phyloP scores from a whole-genome alignment of 2,888 invertebrate species.

The Notodonta ziczac region DNA sequence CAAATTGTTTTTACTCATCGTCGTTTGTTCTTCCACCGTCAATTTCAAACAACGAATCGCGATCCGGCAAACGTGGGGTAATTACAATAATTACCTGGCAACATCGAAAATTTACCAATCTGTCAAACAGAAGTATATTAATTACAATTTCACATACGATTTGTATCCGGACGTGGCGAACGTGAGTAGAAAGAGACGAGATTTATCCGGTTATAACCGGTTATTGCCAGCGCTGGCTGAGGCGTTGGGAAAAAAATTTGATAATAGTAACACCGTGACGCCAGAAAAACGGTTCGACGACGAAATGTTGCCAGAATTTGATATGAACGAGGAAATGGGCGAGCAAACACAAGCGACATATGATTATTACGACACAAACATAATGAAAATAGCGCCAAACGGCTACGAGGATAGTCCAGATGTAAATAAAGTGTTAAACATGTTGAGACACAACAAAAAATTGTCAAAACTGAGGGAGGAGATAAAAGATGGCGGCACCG shows the following conservation, averaged over 20 bases:
- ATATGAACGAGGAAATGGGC: conserved; percentile 71
- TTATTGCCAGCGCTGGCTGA: conserved; percentile 70
- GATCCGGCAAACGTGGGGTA: conserved; percentile 90
- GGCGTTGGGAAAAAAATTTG: conserved; percentile 59
- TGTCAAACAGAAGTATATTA: conserved; percentile 61
- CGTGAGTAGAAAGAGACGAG: conserved; percentile 49
- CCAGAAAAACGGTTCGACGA: conserved; percentile 67
- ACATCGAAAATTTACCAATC: conserved; percentile 54
- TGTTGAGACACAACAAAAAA: conserved; percentile 54
- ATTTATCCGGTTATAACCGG: conserved; percentile 59
- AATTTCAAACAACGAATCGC: conserved; percentile 88
- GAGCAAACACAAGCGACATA: conserved; percentile 53
- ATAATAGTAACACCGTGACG: conserved; percentile 54
- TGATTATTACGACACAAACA: conserved; percentile 69
- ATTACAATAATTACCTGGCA: conserved; percentile 65
- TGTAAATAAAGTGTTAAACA: conserved; percentile 56
- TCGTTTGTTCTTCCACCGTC: conserved; percentile 89
- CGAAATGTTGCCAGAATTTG: conserved; percentile 69
- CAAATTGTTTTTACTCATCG: conserved; percentile 87
- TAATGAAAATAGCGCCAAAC: conserved; percentile 77
- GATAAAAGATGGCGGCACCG: conserved; percentile 33
- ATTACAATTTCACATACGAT: conserved; percentile 70
- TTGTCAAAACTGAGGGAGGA: conserved; percentile 46
- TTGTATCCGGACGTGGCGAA: conserved; percentile 47
- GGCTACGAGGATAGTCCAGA: conserved; percentile 64